These are phyloP conservation scores for Alexandromys fortis DNA, from an alignment of 2,113 vertebrate species.

Conservation along the genomic window DNA sequence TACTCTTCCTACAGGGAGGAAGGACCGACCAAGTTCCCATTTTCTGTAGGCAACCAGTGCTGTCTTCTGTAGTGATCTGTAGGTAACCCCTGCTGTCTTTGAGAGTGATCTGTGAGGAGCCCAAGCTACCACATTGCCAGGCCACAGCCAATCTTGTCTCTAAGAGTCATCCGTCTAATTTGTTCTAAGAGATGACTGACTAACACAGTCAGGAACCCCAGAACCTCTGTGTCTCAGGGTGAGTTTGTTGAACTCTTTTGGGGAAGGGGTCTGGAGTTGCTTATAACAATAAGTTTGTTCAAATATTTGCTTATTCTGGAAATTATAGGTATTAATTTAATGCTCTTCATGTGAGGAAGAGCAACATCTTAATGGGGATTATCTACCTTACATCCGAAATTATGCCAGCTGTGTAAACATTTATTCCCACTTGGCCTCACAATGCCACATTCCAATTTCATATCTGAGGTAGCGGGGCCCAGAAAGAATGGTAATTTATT, in stretches of 20 bases:
- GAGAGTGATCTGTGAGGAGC: neutral
- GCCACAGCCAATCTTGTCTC: neutral
- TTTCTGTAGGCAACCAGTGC: neutral
- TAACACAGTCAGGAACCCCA: neutral
- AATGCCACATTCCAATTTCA: neutral
- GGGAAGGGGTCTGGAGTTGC: neutral
- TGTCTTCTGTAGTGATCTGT: neutral
- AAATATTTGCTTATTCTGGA: conserved; percentile 52
- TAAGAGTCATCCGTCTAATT: neutral
- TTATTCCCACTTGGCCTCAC: neutral
- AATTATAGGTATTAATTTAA: neutral
- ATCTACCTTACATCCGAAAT: neutral
- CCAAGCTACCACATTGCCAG: neutral
- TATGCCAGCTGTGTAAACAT: neutral
- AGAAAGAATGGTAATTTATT: neutral
- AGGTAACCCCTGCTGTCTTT: neutral
- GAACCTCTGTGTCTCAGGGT: neutral
- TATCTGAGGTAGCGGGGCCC: neutral
- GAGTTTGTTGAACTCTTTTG: neutral
- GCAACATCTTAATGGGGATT: neutral
- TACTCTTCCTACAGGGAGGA: neutral
- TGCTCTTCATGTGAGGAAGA: neutral
- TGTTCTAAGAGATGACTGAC: neutral
- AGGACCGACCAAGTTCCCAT: neutral
- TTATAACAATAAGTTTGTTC: neutral